Conservation (phyloP, 2,113 vertebrate species). For the Rynchops niger region DNA sequence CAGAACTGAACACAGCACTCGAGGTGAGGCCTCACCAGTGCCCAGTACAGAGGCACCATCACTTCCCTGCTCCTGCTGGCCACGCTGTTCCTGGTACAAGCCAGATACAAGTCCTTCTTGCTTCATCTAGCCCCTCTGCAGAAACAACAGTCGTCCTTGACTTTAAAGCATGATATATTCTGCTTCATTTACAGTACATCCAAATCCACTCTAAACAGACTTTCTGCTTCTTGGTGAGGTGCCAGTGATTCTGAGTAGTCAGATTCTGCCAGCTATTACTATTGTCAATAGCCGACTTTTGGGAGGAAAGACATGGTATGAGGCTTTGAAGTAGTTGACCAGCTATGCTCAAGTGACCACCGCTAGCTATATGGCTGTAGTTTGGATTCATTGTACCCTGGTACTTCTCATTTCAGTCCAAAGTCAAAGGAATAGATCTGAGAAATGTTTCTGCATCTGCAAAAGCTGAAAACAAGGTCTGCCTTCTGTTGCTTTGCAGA, state of each 20-base stretch:
- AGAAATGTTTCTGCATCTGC: background rate
- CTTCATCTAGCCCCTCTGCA: constrained; percentile 15
- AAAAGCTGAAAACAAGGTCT: background rate
- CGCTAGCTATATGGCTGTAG: background rate
- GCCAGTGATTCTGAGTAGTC: constrained; percentile 40
- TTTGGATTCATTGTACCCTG: background rate
- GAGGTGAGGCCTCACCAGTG: too few relatives aligned
- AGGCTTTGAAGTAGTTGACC: constrained; percentile 31
- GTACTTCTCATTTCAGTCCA: background rate
- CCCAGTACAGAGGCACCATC: too few relatives aligned
- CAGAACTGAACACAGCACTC: too few relatives aligned
- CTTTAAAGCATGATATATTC: constrained; percentile 42
- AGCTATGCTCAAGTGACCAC: background rate
- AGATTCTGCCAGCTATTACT: constrained; percentile 28
- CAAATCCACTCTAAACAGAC: constrained; percentile 15
- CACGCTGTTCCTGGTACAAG: too few relatives aligned
- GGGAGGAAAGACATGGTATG: background rate
- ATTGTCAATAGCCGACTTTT: background rate
- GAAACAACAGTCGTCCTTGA: constrained; percentile 36
- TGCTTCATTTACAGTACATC: constrained; percentile 14
- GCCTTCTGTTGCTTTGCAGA: background rate
- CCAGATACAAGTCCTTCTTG: constrained; percentile 17
- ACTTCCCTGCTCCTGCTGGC: too few relatives aligned
- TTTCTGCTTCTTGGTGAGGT: constrained; percentile 24
- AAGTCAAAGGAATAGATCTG: background rate